phyloP scores from a whole-genome alignment of 2,113 vertebrate species.

The Epinephelus lanceolatus region DNA sequence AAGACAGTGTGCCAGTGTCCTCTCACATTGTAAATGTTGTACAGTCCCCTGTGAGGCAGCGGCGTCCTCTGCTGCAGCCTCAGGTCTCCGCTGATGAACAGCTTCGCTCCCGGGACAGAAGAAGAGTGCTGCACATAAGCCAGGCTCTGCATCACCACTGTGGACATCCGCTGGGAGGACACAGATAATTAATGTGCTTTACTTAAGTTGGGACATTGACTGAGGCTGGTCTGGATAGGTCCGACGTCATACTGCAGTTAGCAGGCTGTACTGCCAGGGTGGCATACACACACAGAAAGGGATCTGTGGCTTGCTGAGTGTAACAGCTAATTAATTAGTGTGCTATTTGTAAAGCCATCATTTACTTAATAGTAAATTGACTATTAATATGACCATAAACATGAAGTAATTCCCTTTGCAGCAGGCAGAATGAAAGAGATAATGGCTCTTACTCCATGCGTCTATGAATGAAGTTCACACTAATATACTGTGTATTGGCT shows the following conservation, averaged over 20 bases:
- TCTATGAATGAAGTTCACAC: background rate
- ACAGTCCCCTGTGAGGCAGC: constrained; percentile 87
- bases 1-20: background rate
- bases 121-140: constrained; percentile 91
- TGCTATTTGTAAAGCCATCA: background rate
- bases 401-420: too few relatives aligned
- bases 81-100: constrained; percentile 91
- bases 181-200: background rate
- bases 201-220: background rate
- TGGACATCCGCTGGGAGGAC: constrained; percentile 91
- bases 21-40: constrained; percentile 92
- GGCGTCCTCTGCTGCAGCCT: constrained; percentile 90
- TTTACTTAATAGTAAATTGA: too few relatives aligned
- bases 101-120: constrained; percentile 88
- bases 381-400: too few relatives aligned
- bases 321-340: background rate
- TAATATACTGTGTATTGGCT: too few relatives aligned
- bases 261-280: background rate
- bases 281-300: background rate
- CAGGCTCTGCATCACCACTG: constrained; percentile 95
- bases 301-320: background rate
- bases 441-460: background rate
- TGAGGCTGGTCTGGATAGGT: background rate
- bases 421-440: background rate
- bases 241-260: background rate